Conservation (phyloP, 2,113 vertebrate species). For the Psittacus erithacus region DNA sequence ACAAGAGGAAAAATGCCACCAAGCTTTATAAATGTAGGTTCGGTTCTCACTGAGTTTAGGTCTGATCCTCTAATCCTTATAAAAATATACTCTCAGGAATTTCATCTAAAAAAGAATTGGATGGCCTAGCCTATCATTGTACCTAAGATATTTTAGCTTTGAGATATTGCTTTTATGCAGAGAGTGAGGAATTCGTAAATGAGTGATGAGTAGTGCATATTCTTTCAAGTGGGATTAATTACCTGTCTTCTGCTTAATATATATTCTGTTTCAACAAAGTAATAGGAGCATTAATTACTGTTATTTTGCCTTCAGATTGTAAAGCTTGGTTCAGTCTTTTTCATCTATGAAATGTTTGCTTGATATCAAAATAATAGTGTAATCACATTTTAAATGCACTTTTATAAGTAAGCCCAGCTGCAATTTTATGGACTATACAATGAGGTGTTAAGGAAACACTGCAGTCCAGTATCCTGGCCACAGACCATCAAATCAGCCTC, state of each 20-base stretch:
- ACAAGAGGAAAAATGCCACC: background rate
- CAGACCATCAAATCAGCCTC: background rate
- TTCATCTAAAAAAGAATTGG: background rate
- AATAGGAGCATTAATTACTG: slow-evolving; percentile 61
- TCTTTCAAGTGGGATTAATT: slow-evolving; percentile 61
- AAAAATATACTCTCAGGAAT: background rate
- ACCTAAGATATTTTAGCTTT: background rate
- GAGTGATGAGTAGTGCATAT: slow-evolving; percentile 33
- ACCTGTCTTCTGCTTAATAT: slow-evolving; percentile 48
- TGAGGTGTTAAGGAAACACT: background rate
- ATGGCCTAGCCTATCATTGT: background rate
- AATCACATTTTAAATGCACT: background rate
- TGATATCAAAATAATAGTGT: slow-evolving; percentile 31
- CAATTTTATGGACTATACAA: slow-evolving; percentile 37
- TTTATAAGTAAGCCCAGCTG: background rate
- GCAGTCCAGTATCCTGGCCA: background rate
- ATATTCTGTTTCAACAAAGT: slow-evolving; percentile 49
- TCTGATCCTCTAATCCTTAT: background rate
- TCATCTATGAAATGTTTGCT: slow-evolving; percentile 14
- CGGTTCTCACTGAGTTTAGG: background rate
- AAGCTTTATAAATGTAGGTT: background rate
- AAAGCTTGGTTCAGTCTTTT: slow-evolving; percentile 8
- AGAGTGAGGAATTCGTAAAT: slow-evolving; percentile 30
- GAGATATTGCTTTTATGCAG: background rate
- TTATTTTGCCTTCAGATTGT: slow-evolving; percentile 43